Base-by-base conservation (phyloP, 1,140 invertebrate genomes). In the Coelopa frigida region DNA sequence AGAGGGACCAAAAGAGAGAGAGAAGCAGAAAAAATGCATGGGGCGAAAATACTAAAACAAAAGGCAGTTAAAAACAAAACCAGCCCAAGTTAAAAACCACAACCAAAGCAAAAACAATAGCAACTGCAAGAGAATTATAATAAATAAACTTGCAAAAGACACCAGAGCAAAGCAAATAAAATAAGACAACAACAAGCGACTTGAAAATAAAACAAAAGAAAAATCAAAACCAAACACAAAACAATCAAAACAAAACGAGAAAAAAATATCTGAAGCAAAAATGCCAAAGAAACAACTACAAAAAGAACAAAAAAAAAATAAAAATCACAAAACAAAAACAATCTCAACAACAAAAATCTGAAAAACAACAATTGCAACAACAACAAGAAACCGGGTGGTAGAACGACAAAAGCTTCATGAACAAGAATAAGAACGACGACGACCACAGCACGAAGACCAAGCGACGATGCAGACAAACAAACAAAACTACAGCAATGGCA, bases 241-340 rank as follows among this genome's bases (percentile, higher is more conserved):
- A 11, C 5, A 29, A 35, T 44, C 31, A 51, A 44, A 56, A 53
- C 49, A 58, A 56, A 46, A 29, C 4, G 17, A 21, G 12, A 36
- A 23, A 37, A 42, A 35, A 48, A 24, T 32, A 31, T 11, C 12
- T 10, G 18, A 42, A 23, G 36, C 29, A 35, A 42, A 42, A 42
- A 12, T 22, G 18, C 35, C 20, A 40, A 47, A 39, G 21, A 40
- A 39, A 48, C 27, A 48, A 31, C 36, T 14, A 24, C 23, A 5
- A 41, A 5, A 41, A 17, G 27, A 40, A 40, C 14, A 10, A 41
- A 24, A 23, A 23, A 41, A 17, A n/a, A 4, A 3, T 3, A 41
- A 41, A 21, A 3, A 12, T 5, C 17, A 21, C 3, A 15, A 14
- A 10, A 41, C 10, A 5, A 15, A 17, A 10, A 41, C 18, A 17